phyloP scores from a whole-genome alignment of 2,888 invertebrate genomes.

The Oxyteleia sp. region DNA sequence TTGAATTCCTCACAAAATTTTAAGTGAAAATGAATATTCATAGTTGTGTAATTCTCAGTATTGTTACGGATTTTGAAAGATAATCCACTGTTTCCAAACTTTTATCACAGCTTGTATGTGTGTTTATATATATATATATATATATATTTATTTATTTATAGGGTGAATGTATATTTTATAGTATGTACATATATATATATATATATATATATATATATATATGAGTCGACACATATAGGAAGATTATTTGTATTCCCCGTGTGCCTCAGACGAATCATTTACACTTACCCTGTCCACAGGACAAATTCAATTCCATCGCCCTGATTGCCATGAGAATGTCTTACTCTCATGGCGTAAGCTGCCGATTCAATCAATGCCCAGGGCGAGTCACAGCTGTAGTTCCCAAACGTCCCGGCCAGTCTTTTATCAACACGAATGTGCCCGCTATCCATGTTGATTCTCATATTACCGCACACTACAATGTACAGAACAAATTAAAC shows the following conservation, averaged over 20 bases:
- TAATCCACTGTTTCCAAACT: no score
- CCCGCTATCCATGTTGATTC: constrained; percentile 87
- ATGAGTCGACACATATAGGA: not conserved
- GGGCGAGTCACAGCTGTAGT: constrained; percentile 96
- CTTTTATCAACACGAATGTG: constrained; percentile 88
- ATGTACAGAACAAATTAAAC: constrained; percentile 47
- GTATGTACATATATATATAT: no score
- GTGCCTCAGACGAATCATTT: constrained; percentile 56
- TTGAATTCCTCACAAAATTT: no score
- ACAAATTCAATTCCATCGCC: constrained; percentile 97
- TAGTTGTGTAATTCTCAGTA: no score
- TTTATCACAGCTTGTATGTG: no score
- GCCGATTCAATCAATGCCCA: constrained; percentile 96
- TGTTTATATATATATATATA: no score
- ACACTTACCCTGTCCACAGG: constrained; percentile 96
- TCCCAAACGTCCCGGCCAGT: constrained; percentile 92
- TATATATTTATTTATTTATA: no score
- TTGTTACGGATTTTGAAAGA: no score
- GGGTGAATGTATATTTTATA: no score
- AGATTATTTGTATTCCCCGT: constrained; percentile 57
- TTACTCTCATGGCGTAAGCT: constrained; percentile 94
- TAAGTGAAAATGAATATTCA: no score
- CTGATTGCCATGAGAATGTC: constrained; percentile 88
- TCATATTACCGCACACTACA: constrained; percentile 90
- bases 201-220: constrained; percentile 11